Evolutionary conservation across 1,140 invertebrate genomes (phyloP), one percentile per base, ranked within the genome.

Genomic region (Telenomus remus): DNA sequence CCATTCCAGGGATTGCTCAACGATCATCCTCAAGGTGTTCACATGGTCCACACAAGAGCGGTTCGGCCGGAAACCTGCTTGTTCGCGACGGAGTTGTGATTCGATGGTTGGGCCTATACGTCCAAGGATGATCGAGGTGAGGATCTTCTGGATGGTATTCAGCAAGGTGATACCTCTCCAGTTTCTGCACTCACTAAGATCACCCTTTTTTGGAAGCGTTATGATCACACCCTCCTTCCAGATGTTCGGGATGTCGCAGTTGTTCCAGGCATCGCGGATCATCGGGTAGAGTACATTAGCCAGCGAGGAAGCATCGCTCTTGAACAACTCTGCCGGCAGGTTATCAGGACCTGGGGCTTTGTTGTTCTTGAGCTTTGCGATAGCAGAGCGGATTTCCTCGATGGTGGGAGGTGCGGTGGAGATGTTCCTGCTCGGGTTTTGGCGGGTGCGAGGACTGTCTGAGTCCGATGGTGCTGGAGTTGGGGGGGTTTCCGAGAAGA

Each of bases 101-200:
- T 65, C 61, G 1, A 54, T 55, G 34, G 43, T 8, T n/a, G 53
- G 51, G 0, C 1, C 0, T 3, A 63, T 63, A 9, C 59, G 49
- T 35, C 7, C 15, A 0, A 63, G 19, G 49, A 63, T 63, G 49
- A 63, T 33, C 8, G 48, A 51, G 4, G 48, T 15, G 59, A 63
- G 48, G 35, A 60, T 53, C 11, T 65, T 65, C 35, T 65, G 61
- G 43, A 64, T 64, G 4, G 59, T 51, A n/a, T 64, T 64, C 46
- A 55, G 12, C 11, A 55, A 34, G 7, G 61, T 9, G 44, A 64
- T 55, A 37, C 59, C 59, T 60, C 46, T 48, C 56, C 56, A 60
- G 50, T 63, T 63, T 19, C 27, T 54, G 43, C 60, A 63, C 27
- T 55, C 61, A 33, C 61, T 56, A 0, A 65, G 35, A 15, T 65